Conservation (phyloP, 2,888 invertebrate species). For the Oconnorella tubifera region DNA sequence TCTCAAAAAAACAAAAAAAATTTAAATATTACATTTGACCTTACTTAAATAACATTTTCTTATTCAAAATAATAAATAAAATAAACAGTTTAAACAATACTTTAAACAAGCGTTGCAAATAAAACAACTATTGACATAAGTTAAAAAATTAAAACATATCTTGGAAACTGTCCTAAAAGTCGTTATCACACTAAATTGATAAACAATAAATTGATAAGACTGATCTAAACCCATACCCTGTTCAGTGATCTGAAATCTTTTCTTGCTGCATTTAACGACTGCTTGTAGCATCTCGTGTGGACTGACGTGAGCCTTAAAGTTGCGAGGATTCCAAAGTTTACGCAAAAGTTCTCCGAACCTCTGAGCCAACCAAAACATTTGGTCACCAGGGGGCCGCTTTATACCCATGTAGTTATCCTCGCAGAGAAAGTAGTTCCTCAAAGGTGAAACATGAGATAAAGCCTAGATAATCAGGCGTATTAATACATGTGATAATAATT, state of each 20-base stretch:
- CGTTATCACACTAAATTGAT: not conserved
- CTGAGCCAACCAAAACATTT: constrained; percentile 77
- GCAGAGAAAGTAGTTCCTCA: constrained; percentile 89
- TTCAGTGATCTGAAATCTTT: constrained; percentile 94
- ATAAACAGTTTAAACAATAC: no score
- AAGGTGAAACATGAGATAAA: constrained; percentile 86
- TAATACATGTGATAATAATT: no score
- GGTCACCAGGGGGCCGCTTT: constrained; percentile 91
- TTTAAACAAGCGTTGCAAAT: no score
- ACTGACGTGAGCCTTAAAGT: constrained; percentile 98
- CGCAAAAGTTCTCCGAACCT: constrained; percentile 88
- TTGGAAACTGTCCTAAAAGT: no score
- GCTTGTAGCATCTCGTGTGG: constrained; percentile 99
- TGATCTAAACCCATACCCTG: no score
- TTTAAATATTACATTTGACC: no score
- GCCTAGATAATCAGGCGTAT: constrained; percentile 71
- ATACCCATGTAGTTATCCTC: constrained; percentile 82
- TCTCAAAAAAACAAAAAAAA: no score
- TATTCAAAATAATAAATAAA: no score
- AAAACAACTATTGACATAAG: no score
- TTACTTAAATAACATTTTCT: not conserved
- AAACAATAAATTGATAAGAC: not conserved
- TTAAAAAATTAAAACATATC: no score
- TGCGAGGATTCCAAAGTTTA: constrained; percentile 97
- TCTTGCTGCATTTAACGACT: constrained; percentile 92